Evolutionary conservation across 2,888 invertebrate species (phyloP).

Genomic region (Rosalia funebris): DNA sequence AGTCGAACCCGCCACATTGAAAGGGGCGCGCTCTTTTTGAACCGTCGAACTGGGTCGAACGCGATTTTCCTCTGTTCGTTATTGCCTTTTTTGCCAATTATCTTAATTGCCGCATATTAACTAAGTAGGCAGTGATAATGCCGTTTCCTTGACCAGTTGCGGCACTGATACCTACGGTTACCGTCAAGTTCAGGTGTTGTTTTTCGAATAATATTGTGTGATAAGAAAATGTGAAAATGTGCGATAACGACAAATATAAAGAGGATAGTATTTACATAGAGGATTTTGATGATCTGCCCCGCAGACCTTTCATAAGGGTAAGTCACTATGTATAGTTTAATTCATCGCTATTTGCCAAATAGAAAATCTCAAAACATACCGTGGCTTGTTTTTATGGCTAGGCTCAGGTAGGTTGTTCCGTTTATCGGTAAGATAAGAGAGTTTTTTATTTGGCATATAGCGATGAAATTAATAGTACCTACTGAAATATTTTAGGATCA

Average conservation of each 20-base stretch:
- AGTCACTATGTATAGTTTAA: slow-evolving; percentile 21
- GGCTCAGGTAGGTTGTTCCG: no score
- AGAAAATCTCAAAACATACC: no score
- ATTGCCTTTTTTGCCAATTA: slow-evolving; percentile 13
- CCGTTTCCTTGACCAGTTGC: background rate
- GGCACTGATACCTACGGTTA: background rate
- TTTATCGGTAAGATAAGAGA: no score
- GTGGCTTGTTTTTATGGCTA: no score
- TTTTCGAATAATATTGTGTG: slow-evolving; percentile 6
- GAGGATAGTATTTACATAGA: slow-evolving; percentile 33
- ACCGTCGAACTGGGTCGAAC: slow-evolving; percentile 15
- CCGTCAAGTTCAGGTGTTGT: background rate
- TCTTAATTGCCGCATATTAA: background rate
- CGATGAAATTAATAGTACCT: no score
- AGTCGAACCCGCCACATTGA: slow-evolving; percentile 13
- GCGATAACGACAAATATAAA: slow-evolving; percentile 31
- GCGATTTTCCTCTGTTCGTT: slow-evolving; percentile 8
- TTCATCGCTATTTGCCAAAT: no score
- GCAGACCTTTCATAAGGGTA: slow-evolving; percentile 48
- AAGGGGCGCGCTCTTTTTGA: slow-evolving; percentile 26
- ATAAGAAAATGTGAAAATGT: slow-evolving; percentile 37
- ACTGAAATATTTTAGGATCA: no score
- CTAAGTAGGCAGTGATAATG: background rate
- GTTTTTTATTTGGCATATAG: no score
- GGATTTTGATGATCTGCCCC: slow-evolving; percentile 41